These are phyloP conservation scores for Neogale vison DNA, from an alignment of 2,113 vertebrate genomes.

Conservation along the genomic window DNA sequence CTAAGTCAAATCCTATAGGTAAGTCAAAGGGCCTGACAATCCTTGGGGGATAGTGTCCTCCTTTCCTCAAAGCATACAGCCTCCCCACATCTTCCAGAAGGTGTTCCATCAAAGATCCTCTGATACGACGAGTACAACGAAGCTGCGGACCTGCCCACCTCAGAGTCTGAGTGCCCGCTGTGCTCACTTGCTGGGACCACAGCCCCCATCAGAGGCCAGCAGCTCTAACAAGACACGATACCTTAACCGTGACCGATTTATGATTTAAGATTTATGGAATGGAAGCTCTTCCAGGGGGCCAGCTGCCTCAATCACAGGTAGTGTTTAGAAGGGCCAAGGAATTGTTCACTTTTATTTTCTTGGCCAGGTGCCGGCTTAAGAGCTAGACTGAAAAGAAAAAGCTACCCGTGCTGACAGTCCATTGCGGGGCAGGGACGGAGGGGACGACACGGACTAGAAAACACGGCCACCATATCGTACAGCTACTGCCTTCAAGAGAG, in stretches of 20 bases:
- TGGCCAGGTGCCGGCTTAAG: background rate
- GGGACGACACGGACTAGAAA: background rate
- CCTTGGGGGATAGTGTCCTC: background rate
- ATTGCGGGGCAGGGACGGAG: too few relatives aligned
- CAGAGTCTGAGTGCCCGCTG: background rate
- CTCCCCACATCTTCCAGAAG: background rate
- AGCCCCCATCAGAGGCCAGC: background rate
- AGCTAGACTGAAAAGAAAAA: background rate
- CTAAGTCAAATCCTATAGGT: background rate
- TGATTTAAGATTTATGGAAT: background rate
- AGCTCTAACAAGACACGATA: background rate
- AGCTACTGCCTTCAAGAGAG: background rate
- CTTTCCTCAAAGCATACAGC: too few relatives aligned
- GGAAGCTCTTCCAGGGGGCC: background rate
- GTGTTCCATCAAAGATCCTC: background rate
- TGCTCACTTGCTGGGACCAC: background rate
- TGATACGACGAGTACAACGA: background rate
- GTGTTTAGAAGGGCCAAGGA: background rate
- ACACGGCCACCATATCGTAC: rapidly evolving
- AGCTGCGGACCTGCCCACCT: too few relatives aligned
- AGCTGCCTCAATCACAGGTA: background rate
- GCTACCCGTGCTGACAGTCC: background rate
- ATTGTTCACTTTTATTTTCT: conserved; percentile 2
- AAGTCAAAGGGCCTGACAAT: background rate
- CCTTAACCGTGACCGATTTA: background rate